phyloP scores from a whole-genome alignment of 2,113 vertebrate species.

The Esox niger region DNA sequence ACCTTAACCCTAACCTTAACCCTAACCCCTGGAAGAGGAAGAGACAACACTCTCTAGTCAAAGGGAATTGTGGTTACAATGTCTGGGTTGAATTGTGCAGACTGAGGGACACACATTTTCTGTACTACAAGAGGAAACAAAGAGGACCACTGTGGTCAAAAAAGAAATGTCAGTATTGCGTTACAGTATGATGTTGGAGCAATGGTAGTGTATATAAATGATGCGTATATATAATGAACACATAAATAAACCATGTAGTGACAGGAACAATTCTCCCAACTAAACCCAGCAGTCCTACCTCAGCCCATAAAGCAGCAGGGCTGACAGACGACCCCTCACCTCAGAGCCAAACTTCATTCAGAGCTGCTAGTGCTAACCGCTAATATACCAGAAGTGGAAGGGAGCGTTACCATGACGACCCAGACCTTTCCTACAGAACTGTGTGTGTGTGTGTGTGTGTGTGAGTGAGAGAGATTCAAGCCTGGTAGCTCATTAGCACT shows the following conservation, averaged over 20 bases:
- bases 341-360: conserved; percentile 20
- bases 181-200: too few relatives aligned
- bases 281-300: not conserved
- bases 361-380: conserved; percentile 1
- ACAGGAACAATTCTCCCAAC: not conserved
- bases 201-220: too few relatives aligned
- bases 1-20: too few relatives aligned
- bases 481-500: too few relatives aligned
- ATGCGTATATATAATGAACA: too few relatives aligned
- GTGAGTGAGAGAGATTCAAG: not conserved
- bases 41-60: not conserved
- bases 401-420: conserved; percentile 54
- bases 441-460: conserved; percentile 7
- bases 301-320: conserved; percentile 3
- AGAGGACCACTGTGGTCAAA: not conserved
- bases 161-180: not conserved
- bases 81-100: not conserved
- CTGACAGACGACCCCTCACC: conserved; percentile 21
- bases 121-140: not conserved
- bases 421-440: conserved; percentile 11
- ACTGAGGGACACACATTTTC: not conserved
- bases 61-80: not conserved
- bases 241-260: too few relatives aligned
- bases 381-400: conserved; percentile 17
- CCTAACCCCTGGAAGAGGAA: not conserved